Percentiles rank a stretch among this genome's conserved stretches.
phyloP scores from a whole-genome alignment of 2,113 vertebrate species.

The Pelusios castaneus region DNA sequence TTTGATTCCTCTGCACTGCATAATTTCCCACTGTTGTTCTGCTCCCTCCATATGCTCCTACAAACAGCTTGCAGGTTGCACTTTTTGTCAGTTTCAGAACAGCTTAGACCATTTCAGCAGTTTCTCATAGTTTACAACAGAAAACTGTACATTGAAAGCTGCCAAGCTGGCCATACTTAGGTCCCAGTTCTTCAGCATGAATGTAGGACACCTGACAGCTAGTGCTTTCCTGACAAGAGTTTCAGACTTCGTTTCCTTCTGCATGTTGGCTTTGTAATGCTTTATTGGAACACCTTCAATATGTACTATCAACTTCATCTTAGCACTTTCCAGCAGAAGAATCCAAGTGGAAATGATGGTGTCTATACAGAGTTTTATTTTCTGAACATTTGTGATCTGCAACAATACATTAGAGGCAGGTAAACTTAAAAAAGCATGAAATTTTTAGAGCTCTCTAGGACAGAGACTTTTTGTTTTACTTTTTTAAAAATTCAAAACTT shows the following conservation, averaged over 20 bases:
- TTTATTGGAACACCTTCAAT: constrained; percentile 2
- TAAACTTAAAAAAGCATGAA: constrained; percentile 33
- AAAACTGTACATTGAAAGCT: constrained; percentile 7
- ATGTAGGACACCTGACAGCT: neutral
- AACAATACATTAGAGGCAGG: constrained; percentile 7
- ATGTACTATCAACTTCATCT: constrained; percentile 41
- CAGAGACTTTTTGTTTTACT: neutral
- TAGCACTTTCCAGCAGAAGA: constrained; percentile 34
- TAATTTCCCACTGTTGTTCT: constrained; percentile 35
- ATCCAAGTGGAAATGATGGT: constrained; percentile 14
- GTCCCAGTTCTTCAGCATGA: constrained; percentile 8
- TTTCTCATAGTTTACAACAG: neutral
- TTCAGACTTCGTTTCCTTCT: neutral
- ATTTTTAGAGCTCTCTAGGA: constrained; percentile 28
- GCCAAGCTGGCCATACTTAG: neutral
- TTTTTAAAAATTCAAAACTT: neutral
- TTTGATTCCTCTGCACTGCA: constrained; percentile 18
- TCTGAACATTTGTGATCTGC: constrained; percentile 59
- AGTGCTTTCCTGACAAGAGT: neutral
- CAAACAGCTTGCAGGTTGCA: constrained; percentile 18
- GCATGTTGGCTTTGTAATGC: neutral
- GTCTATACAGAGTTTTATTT: constrained; percentile 40
- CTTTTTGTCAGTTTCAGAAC: constrained; percentile 36
- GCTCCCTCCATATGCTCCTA: constrained; percentile 42
- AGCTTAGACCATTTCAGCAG: neutral